Evolutionary conservation across 2,113 vertebrate species (phyloP).

Genomic region (Centropus bengalensis): DNA sequence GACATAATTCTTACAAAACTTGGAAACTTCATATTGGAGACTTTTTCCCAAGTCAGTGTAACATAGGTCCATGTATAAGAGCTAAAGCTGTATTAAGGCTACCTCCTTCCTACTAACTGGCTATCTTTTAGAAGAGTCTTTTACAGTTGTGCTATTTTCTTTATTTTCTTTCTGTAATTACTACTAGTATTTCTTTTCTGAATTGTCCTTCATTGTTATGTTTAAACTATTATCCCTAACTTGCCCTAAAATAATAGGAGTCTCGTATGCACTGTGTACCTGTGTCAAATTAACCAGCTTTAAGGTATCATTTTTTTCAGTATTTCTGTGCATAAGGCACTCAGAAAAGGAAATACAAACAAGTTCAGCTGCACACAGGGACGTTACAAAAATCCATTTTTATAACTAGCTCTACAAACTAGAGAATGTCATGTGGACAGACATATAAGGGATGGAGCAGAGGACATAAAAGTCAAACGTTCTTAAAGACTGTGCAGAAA

Average conservation of each 20-base stretch:
- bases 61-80: background rate
- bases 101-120: background rate
- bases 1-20: background rate
- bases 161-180: background rate
- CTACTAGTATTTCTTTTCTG: background rate
- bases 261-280: background rate
- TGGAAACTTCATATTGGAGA: background rate
- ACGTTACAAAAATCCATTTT: background rate
- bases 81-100: background rate
- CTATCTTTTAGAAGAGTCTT: background rate
- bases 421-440: background rate
- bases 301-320: background rate
- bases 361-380: background rate
- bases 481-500: background rate
- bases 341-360: background rate
- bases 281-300: background rate
- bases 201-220: background rate
- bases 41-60: background rate
- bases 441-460: background rate
- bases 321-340: background rate
- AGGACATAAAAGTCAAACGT: background rate
- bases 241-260: background rate
- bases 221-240: background rate
- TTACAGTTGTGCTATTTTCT: background rate
- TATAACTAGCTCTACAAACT: background rate